Evolutionary conservation across 1,140 invertebrate genomes (phyloP), one percentile per base, ranked within the genome.

Genomic region (Luehdorfia chinensis): DNA sequence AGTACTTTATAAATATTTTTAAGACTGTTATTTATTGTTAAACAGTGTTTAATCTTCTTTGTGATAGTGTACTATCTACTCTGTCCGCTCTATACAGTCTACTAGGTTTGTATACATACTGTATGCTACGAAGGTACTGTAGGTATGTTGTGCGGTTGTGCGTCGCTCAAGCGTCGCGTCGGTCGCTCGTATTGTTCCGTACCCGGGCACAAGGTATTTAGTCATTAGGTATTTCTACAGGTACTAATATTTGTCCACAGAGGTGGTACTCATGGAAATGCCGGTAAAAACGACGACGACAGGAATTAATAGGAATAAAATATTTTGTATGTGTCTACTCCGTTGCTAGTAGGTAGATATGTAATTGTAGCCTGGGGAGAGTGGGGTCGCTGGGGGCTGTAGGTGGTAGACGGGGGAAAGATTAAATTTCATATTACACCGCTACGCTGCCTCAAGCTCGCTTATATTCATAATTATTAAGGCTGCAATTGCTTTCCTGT

Each of bases 341-440:
- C 7, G 33, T 36, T 16, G 33, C 18, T 36, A n/a, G 19, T 19
- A 16, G 11, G 33, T 12, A 36, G 19, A 6, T 27, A 27, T n/a
- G 23, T 27, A n/a, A 6, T 8, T 27, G 28, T 31, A 13, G 28
- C 11, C 4, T 1, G n/a, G 11, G 28, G 11, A 5, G 28, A 1
- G 11, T n/a, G n/a, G 11, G 28, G 8, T 28, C 2, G 19, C 19
- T 21, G 2, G 19, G 19, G 16, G 32, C 7, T 33, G 18, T 13
- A 47, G 66, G 60, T 30, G 65, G 69, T 59, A 75, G 76, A 75
- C 71, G 54, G 71, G 71, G 75, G 73, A 68, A n/a, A 79, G 79
- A 80, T 84, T 84, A 78, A 78, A 80, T 84, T 83, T 77, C 68
- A 64, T 70, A 68, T 64, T 66, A 65, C 62, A 70, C 65, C 65